A percentile compares a stretch with the other conserved stretches of the same genome.
Conservation (phyloP, 2,797 vertebrate species). For the Petrocephalus schoutedeni region DNA sequence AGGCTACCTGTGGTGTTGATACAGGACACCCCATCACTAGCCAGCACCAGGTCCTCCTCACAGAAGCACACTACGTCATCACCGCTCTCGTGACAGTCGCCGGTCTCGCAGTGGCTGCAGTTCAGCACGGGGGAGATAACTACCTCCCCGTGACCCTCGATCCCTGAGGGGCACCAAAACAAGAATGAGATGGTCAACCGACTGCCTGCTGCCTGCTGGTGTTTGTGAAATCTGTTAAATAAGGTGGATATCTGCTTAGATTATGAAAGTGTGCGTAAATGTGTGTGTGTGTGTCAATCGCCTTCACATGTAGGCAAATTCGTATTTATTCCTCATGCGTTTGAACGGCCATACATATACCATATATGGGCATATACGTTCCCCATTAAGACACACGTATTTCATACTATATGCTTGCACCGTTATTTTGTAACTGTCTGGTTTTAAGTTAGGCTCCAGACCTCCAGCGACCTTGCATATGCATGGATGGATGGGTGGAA, state of each 20-base stretch:
- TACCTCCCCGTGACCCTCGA: slow-evolving; percentile 90
- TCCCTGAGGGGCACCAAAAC: slow-evolving; percentile 57
- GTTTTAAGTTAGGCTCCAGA: background rate
- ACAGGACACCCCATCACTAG: slow-evolving; percentile 77
- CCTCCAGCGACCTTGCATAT: background rate
- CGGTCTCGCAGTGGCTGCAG: slow-evolving; percentile 91
- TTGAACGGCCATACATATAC: background rate
- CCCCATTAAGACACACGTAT: background rate
- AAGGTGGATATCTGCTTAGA: background rate
- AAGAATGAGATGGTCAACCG: background rate
- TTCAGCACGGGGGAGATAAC: slow-evolving; percentile 84
- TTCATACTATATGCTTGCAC: background rate
- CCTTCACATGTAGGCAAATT: background rate
- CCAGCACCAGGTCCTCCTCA: slow-evolving; percentile 73
- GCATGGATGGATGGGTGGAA: background rate
- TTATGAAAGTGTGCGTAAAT: background rate
- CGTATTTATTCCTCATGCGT: background rate
- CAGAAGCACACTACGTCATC: slow-evolving; percentile 81
- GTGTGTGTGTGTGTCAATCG: background rate
- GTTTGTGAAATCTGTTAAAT: background rate
- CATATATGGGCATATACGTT: background rate
- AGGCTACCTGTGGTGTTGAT: slow-evolving; percentile 60
- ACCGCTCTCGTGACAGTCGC: slow-evolving; percentile 74
- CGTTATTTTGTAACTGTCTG: background rate
- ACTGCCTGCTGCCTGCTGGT: background rate